A percentile compares a stretch with the other conserved stretches of the same genome.
These are phyloP conservation scores for Danio albolineatus DNA, from an alignment of 2,797 vertebrate species.

Conservation along the genomic window DNA sequence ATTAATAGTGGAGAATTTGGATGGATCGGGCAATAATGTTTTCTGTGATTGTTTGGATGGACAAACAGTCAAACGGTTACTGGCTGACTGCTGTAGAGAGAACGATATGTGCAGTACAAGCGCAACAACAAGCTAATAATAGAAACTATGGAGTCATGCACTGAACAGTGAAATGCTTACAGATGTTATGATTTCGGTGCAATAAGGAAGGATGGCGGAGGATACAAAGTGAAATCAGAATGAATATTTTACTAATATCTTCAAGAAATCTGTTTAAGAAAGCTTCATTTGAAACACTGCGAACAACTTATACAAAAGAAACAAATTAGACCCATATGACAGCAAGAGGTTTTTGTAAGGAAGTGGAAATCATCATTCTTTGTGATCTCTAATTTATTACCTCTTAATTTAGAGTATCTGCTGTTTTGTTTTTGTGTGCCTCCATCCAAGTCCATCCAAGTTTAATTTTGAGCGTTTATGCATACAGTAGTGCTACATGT, in stretches of 20 bases:
- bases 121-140: neutral
- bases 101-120: neutral
- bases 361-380: too few species aligned
- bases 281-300: neutral
- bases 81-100: neutral
- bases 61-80: neutral
- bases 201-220: neutral
- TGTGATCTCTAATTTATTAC: too few species aligned
- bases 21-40: constrained; percentile 10
- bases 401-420: too few species aligned
- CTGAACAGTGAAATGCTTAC: neutral
- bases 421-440: too few species aligned
- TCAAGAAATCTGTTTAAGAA: neutral
- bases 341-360: too few species aligned
- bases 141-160: neutral
- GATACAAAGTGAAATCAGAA: neutral
- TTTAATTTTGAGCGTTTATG: too few species aligned
- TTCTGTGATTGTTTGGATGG: constrained; percentile 1
- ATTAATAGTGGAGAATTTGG: constrained; percentile 37
- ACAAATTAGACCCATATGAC: too few species aligned
- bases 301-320: neutral
- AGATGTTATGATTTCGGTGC: constrained; percentile 13
- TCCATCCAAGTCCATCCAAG: too few species aligned
- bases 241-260: neutral
- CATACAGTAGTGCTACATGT: too few species aligned